Conservation (phyloP, 2,888 invertebrate genomes). For the Cenopis cana region DNA sequence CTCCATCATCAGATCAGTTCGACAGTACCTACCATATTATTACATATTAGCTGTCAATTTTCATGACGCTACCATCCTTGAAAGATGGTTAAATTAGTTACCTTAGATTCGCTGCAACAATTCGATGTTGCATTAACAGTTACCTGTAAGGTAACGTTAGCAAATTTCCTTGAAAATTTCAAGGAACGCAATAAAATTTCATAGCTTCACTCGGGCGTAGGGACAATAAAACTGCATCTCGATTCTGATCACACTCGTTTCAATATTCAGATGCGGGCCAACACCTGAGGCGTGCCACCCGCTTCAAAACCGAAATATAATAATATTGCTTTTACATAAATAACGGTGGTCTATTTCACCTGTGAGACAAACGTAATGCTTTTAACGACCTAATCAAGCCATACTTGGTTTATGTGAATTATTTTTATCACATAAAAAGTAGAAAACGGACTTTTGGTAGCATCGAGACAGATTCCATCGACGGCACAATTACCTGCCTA, state of each 20-base stretch:
- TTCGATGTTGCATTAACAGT: constrained; percentile 53
- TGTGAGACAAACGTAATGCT: constrained; percentile 40
- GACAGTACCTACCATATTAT: no score
- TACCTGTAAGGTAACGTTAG: constrained; percentile 56
- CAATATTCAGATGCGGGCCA: constrained; percentile 77
- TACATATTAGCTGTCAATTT: no score
- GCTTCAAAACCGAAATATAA: constrained; percentile 74
- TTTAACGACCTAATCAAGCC: constrained; percentile 47
- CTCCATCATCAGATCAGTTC: no score
- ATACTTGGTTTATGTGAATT: constrained; percentile 3
- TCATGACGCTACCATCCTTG: no score
- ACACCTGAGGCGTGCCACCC: constrained; percentile 76
- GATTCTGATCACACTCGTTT: constrained; percentile 81
- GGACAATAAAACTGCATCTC: constrained; percentile 84
- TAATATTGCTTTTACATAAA: constrained; percentile 75
- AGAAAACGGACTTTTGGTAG: background rate
- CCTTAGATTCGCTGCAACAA: constrained; percentile 44
- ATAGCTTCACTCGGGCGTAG: constrained; percentile 69
- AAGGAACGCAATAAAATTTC: constrained; percentile 73
- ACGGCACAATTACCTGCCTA: background rate
- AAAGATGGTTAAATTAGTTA: no score
- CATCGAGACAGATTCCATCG: background rate
- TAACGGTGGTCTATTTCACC: constrained; percentile 61
- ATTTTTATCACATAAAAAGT: background rate
- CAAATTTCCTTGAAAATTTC: constrained; percentile 61